Evolutionary conservation across 2,113 vertebrate genomes (phyloP).

Genomic region (Siniperca knerii): DNA sequence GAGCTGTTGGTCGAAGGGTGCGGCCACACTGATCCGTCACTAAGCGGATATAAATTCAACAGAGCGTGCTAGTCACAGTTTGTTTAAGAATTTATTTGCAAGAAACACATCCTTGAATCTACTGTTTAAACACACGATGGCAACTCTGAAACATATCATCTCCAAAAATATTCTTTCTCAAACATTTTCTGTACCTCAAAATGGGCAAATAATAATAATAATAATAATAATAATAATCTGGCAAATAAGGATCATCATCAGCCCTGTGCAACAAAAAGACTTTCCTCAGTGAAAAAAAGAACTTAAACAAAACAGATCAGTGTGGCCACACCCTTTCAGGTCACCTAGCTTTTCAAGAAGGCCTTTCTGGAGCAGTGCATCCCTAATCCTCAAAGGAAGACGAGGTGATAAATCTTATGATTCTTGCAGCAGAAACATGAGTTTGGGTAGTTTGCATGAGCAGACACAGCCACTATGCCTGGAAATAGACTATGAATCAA

Average conservation of each 20-base stretch:
- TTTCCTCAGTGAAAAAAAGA: neutral
- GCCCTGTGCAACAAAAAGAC: neutral
- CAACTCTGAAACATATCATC: neutral
- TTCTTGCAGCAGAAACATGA: neutral
- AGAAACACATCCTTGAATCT: neutral
- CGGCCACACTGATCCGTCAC: neutral
- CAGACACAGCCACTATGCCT: neutral
- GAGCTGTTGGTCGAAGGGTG: neutral
- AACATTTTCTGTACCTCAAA: neutral
- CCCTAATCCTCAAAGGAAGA: neutral
- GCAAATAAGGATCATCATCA: neutral
- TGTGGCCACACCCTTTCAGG: neutral
- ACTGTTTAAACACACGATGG: neutral
- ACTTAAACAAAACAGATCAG: neutral
- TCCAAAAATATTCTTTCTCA: neutral
- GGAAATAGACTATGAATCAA: neutral
- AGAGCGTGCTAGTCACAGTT: neutral
- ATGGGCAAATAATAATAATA: neutral
- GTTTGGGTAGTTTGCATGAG: neutral
- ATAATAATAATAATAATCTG: neutral
- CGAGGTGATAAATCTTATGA: neutral
- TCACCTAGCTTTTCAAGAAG: neutral
- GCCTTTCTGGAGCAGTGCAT: neutral
- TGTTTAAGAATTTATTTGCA: constrained; percentile 5
- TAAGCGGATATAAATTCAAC: constrained; percentile 13